Evolutionary conservation across 1,140 invertebrate species (phyloP).

Genomic region (Homalodisca vitripennis): DNA sequence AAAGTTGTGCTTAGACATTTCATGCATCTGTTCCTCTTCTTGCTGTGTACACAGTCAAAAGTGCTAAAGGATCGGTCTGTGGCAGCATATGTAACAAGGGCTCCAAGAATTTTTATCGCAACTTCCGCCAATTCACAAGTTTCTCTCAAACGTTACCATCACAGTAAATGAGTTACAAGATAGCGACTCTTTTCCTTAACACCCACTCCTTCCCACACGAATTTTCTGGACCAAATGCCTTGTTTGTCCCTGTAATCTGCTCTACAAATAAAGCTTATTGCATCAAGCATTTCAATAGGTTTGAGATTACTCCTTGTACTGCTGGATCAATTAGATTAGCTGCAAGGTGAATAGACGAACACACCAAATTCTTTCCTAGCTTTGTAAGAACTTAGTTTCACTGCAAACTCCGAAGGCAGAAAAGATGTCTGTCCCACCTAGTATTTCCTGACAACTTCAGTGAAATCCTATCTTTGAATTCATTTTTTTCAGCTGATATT

Average conservation of each 20-base stretch:
- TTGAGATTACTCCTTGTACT: not conserved
- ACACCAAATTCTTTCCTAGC: slow-evolving; percentile 13
- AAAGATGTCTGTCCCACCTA: slow-evolving; percentile 29
- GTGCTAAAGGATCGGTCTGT: too few relatives aligned
- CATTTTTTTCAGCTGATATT: slow-evolving; percentile 6
- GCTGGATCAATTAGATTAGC: slow-evolving; percentile 13
- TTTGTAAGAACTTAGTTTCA: slow-evolving; percentile 26
- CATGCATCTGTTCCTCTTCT: too few relatives aligned
- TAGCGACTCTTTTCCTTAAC: not conserved
- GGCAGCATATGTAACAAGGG: too few relatives aligned
- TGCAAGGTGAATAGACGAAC: slow-evolving; percentile 5
- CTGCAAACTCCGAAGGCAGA: slow-evolving; percentile 19
- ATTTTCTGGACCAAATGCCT: slow-evolving; percentile 7
- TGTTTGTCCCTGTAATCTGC: slow-evolving; percentile 28
- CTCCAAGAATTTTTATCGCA: too few relatives aligned
- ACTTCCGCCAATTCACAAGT: too few relatives aligned
- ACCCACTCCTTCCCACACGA: slow-evolving; percentile 21
- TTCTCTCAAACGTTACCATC: too few relatives aligned
- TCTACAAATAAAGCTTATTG: slow-evolving; percentile 20
- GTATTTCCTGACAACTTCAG: slow-evolving; percentile 30
- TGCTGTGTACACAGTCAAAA: too few relatives aligned
- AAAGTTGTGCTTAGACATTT: too few relatives aligned
- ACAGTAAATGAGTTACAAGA: not conserved
- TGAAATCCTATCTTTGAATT: slow-evolving; percentile 23
- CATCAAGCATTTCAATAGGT: slow-evolving; percentile 12